A percentile compares a stretch with the other conserved stretches of the same genome.
Conservation (phyloP, 2,888 invertebrate genomes). For the Eupithecia subfuscata region DNA sequence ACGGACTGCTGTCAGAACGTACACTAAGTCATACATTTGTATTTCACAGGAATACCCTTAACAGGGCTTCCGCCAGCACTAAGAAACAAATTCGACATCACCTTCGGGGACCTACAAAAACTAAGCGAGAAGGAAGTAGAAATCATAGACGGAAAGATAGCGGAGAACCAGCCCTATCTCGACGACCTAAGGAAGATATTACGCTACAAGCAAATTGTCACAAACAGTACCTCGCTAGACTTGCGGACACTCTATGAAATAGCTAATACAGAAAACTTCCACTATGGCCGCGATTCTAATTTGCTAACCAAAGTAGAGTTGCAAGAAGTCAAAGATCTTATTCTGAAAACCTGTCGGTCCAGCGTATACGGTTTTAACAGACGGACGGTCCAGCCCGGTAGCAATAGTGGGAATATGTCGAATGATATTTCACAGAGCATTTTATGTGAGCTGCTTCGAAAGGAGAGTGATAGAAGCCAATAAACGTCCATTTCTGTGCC, state of each 20-base stretch:
- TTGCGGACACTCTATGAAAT: constrained; percentile 67
- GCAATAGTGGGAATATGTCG: constrained; percentile 19
- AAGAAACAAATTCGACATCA: constrained; percentile 60
- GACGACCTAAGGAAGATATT: constrained; percentile 68
- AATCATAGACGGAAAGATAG: constrained; percentile 69
- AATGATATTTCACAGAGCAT: constrained; percentile 60
- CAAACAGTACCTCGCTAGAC: constrained; percentile 59
- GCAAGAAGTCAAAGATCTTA: constrained; percentile 66
- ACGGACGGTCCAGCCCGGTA: constrained; percentile 45
- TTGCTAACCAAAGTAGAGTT: constrained; percentile 65
- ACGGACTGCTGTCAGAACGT: no score
- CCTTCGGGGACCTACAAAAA: constrained; percentile 58
- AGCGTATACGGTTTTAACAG: constrained; percentile 66
- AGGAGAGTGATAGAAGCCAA: background rate
- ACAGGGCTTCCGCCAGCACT: constrained; percentile 53
- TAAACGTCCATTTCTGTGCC: background rate
- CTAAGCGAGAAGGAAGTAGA: constrained; percentile 69
- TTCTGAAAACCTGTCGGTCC: constrained; percentile 61
- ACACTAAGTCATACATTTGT: background rate
- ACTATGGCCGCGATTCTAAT: constrained; percentile 54
- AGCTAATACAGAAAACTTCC: constrained; percentile 56
- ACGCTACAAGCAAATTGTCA: constrained; percentile 54
- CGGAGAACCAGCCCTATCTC: constrained; percentile 68
- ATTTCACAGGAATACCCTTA: constrained; percentile 41
- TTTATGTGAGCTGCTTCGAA: constrained; percentile 49